Conservation (phyloP, 2,797 vertebrate species). For the Mareca penelope region DNA sequence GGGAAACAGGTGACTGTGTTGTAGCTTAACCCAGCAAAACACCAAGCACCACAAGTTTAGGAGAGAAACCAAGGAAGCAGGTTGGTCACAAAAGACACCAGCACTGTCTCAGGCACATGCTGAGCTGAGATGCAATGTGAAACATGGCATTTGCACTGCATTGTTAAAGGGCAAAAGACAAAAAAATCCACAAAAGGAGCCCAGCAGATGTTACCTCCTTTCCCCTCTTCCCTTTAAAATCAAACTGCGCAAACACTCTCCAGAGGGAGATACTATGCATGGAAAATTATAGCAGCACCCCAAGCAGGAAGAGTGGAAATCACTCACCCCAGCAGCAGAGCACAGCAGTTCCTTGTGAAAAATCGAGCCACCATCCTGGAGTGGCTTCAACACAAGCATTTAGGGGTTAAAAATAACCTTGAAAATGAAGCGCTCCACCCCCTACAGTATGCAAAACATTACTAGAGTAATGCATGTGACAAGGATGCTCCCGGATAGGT, state of each 20-base stretch:
- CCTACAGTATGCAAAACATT: not conserved
- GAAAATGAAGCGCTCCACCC: not conserved
- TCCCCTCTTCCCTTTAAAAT: not conserved
- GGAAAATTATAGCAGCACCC: not conserved
- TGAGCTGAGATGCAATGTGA: not conserved
- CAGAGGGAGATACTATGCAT: not conserved
- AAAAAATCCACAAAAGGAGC: not conserved
- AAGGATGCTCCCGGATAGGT: not conserved
- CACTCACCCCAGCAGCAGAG: not conserved
- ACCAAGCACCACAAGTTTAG: not conserved
- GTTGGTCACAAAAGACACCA: not conserved
- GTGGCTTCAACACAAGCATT: not conserved
- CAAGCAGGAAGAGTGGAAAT: not conserved
- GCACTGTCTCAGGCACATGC: not conserved
- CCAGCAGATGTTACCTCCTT: not conserved
- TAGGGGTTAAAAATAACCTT: not conserved
- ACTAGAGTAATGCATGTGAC: not conserved
- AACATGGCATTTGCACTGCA: not conserved
- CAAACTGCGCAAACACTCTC: not conserved
- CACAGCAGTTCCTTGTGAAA: not conserved
- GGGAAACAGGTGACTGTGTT: not conserved
- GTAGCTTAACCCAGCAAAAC: not conserved
- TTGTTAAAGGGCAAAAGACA: not conserved
- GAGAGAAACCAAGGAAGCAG: not conserved
- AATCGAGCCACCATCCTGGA: not conserved